Conservation (phyloP, 2,888 invertebrate genomes). For the Trichopoda pennipes region DNA sequence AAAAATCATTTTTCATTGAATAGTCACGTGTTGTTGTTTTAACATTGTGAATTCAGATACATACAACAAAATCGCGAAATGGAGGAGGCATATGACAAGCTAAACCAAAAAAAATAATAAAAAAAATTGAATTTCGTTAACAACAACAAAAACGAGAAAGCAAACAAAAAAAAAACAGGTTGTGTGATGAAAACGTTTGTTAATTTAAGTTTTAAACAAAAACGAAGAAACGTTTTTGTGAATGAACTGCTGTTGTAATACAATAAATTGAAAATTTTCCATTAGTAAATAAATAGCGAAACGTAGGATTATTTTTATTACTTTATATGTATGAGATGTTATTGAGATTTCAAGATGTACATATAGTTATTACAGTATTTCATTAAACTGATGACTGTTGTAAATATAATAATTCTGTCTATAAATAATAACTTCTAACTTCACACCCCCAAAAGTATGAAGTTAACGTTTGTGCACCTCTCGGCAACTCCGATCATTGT, state of each 20-base stretch:
- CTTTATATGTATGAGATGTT: background rate
- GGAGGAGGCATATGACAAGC: background rate
- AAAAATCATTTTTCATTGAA: constrained; percentile 46
- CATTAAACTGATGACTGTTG: too few relatives aligned
- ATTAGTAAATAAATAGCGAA: background rate
- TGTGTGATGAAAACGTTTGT: too few relatives aligned
- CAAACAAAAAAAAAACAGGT: background rate
- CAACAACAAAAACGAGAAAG: too few relatives aligned
- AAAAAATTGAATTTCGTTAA: background rate
- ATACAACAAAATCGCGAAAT: constrained; percentile 26
- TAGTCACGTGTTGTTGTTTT: constrained; percentile 66
- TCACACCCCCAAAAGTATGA: too few relatives aligned
- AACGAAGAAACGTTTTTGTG: constrained; percentile 16
- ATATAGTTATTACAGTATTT: too few relatives aligned
- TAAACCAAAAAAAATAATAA: background rate
- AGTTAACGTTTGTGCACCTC: too few relatives aligned
- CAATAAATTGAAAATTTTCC: constrained; percentile 35
- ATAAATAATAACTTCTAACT: too few relatives aligned
- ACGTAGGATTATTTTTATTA: constrained; percentile 1
- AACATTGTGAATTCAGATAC: constrained; percentile 38
- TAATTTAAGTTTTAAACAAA: background rate
- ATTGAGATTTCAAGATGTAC: too few relatives aligned
- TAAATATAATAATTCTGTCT: too few relatives aligned
- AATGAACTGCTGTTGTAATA: background rate
- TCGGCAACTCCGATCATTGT: too few relatives aligned